Conservation (phyloP, 2,797 vertebrate species). For the Hydrocynus forskahlii region DNA sequence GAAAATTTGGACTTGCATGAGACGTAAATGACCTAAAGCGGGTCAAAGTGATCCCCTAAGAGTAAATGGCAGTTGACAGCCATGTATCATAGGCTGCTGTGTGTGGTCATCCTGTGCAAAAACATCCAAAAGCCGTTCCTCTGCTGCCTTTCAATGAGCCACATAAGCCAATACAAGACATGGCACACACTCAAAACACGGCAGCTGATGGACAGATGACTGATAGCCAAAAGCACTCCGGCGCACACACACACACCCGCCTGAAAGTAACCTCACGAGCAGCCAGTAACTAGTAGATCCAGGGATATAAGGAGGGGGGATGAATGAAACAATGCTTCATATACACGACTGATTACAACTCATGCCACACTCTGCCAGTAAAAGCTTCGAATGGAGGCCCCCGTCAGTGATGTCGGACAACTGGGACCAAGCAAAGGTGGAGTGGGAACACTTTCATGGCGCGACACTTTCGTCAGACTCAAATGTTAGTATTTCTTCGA, state of each 20-base stretch:
- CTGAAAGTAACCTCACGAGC: background rate
- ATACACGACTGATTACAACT: slow-evolving; percentile 64
- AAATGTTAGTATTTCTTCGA: slow-evolving; percentile 8
- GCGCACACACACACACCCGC: background rate
- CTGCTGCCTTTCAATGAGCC: slow-evolving; percentile 71
- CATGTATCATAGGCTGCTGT: background rate
- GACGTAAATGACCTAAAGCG: background rate
- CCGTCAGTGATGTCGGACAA: slow-evolving; percentile 32
- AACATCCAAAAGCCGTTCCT: slow-evolving; percentile 76
- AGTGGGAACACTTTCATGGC: slow-evolving; percentile 17
- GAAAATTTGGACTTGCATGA: background rate
- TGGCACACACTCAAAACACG: slow-evolving; percentile 46
- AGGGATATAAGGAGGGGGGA: background rate
- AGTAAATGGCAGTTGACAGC: background rate
- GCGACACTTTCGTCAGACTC: background rate
- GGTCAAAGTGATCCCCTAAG: background rate
- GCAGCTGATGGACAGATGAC: slow-evolving; percentile 75
- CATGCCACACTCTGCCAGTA: slow-evolving; percentile 71
- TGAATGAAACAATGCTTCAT: slow-evolving; percentile 18
- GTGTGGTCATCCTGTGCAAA: slow-evolving; percentile 57
- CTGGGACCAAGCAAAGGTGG: slow-evolving; percentile 63
- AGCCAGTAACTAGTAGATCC: background rate
- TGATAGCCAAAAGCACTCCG: slow-evolving; percentile 40
- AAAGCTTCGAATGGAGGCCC: slow-evolving; percentile 47
- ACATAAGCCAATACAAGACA: slow-evolving; percentile 72